phyloP scores from a whole-genome alignment of 2,888 invertebrate genomes.

The Orthosia gracilis region DNA sequence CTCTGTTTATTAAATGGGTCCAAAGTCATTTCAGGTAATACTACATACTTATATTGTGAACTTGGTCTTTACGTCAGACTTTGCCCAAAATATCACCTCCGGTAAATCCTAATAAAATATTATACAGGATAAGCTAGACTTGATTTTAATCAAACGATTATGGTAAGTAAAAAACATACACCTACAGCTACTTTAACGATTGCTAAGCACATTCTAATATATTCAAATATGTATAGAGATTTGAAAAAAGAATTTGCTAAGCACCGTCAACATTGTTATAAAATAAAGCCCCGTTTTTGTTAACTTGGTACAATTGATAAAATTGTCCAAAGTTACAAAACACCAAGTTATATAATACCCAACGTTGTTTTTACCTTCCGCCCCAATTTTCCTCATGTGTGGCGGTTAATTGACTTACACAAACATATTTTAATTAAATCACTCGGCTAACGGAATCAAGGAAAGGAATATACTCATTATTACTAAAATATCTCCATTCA shows the following conservation, averaged over 20 bases:
- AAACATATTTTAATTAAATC: neutral
- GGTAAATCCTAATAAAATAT: neutral
- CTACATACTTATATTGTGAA: too few species aligned
- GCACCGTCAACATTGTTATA: too few species aligned
- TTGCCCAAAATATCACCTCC: neutral
- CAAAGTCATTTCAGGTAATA: too few species aligned
- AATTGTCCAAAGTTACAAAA: slow-evolving; percentile 4
- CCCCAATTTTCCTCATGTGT: slow-evolving; percentile 12
- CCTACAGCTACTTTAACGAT: too few species aligned
- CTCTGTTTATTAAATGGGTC: too few species aligned
- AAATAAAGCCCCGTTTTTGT: too few species aligned
- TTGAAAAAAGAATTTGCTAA: too few species aligned
- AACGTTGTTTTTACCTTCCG: neutral
- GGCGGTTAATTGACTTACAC: neutral
- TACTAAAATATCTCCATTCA: slow-evolving; percentile 24
- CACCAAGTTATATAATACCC: neutral
- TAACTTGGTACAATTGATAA: neutral
- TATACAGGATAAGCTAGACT: neutral
- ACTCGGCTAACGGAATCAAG: slow-evolving; percentile 13
- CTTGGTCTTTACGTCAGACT: neutral
- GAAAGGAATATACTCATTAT: slow-evolving; percentile 19
- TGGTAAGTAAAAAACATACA: too few species aligned
- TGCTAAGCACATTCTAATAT: too few species aligned
- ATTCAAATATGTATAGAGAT: too few species aligned
- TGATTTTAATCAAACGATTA: neutral